Base-by-base conservation (phyloP, 92 coral and sea anemone species). In the Diadumene lineata region DNA sequence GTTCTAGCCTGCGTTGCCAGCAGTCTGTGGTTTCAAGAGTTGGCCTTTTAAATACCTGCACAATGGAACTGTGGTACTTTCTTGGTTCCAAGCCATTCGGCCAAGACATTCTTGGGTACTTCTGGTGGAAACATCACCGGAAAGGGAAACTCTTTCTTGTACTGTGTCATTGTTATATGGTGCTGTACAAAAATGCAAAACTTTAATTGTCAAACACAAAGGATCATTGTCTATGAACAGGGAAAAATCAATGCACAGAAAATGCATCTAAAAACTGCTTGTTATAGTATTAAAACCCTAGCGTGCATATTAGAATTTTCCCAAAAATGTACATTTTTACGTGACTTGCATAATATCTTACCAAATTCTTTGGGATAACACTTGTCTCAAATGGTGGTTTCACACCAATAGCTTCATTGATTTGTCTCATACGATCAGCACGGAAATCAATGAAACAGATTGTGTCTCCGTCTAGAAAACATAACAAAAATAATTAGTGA, bases 351-450 rank as follows among this genome's bases (percentile, higher is more conserved):
- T 17, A 22, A 22, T 2, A 46, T 67, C 91, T 88, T 84, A 94
- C 98, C 82, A 88, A 79, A 61, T 94, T 69, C 66, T 88, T 85
- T 0, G 98, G 97, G 51, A 94, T 88, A 67, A 84, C 86, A 79
- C 83, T 88, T 75, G 98, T 94, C 46, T 91, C 97, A 88, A 94
- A 94, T 26, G 93, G 97, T 31, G 98, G 98, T 64, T 94, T 94
- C 50, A 94, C 84, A 17, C 98, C 98, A 68, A 92, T 66, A 6
- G 98, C 89, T 86, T 94, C 98, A 43, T 81, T 92, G 48, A 94
- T 94, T 82, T 94, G 90, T 43, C 98, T 85, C 98, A 94, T 94
- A 50, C 98, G 90, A 68, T 94, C 98, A 68, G 98, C 69, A 56
- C 98, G 94, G 73, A 91, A 94, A 66, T 94, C 97, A 76, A 94